Conservation (phyloP, 2,888 invertebrate species). For the Cordilura impudica region DNA sequence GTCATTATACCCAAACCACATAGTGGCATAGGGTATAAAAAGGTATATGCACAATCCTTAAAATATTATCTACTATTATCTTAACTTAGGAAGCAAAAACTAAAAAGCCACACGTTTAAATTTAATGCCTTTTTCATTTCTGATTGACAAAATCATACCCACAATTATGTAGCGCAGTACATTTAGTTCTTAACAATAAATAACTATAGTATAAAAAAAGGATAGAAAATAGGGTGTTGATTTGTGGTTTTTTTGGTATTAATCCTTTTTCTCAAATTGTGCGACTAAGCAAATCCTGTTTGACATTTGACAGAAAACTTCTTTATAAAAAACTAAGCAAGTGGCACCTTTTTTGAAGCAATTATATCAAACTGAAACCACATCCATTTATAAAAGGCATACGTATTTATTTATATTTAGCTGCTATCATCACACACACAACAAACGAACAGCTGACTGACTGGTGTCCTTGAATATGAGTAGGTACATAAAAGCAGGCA, state of each 20-base stretch:
- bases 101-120: conserved; percentile 13
- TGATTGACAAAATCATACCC: conserved; percentile 46
- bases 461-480: conserved; percentile 41
- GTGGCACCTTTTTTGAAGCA: conserved; percentile 23
- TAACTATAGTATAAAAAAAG: not conserved
- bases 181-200: conserved; percentile 13
- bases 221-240: conserved; percentile 42
- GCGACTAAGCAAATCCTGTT: conserved; percentile 48
- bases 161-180: conserved; percentile 42
- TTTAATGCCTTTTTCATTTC: conserved; percentile 42
- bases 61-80: too few species aligned
- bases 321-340: conserved; percentile 1
- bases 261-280: conserved; percentile 40
- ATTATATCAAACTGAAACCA: conserved; percentile 18
- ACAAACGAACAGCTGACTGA: conserved; percentile 44
- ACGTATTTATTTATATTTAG: not conserved
- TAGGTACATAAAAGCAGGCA: conserved; percentile 4
- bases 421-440: not conserved
- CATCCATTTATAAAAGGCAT: not conserved
- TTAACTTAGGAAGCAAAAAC: not conserved
- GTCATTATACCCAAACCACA: too few species aligned
- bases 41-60: too few species aligned
- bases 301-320: conserved; percentile 14
- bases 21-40: too few species aligned
- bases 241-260: conserved; percentile 24